Base-by-base conservation (phyloP, 2,113 vertebrate genomes). In the Elaphurus davidianus region DNA sequence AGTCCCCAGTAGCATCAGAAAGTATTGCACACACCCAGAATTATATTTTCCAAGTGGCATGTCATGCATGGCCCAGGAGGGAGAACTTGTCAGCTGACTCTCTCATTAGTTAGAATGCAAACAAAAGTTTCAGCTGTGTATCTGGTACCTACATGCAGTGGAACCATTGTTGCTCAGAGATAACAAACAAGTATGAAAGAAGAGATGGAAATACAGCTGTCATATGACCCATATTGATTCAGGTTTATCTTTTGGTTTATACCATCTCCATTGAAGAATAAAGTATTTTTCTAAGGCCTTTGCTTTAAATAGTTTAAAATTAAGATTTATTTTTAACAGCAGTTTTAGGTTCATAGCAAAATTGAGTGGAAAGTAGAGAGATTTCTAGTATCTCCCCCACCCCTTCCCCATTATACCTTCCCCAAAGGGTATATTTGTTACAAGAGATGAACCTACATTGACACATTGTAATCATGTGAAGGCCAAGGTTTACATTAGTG, bases 31-130 rank as follows among this genome's bases (percentile, higher is more conserved):
- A 7, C 28, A 14, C 21, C 86, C 7, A 4, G 25, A 30, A 36
- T 21, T 33, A 23, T 10, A 23, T 33, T 21, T 52, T 17, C 40
- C 27, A 45, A 57, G 45, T 6, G 23, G 1, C 25, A 6, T 23
- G 36, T 55, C 40, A 36, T 2, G 0, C 13, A 5, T 1, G 47
- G 19, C 17, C 28, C 6, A 0, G 8, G 36, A 54, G 23, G 16
- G 30, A 57, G 25, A 43, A 45, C 5, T 12, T 83, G n/a, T 16
- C 14, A 7, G 33, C 47, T 54, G 21, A 5, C 28, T 11, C 12
- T 13, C 25, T 4, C 15, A 3, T 79, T 30, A 17, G 14, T 59
- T 52, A 83, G 45, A 47, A 36, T n/a, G 16, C 23, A 64, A 74
- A 45, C n/a, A 67, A 19, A n/a, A n/a, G 60, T 23, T 67, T 82